Conservation (phyloP, 35 echinoderm and acorn worm genomes). For the Lytechinus pictus region DNA sequence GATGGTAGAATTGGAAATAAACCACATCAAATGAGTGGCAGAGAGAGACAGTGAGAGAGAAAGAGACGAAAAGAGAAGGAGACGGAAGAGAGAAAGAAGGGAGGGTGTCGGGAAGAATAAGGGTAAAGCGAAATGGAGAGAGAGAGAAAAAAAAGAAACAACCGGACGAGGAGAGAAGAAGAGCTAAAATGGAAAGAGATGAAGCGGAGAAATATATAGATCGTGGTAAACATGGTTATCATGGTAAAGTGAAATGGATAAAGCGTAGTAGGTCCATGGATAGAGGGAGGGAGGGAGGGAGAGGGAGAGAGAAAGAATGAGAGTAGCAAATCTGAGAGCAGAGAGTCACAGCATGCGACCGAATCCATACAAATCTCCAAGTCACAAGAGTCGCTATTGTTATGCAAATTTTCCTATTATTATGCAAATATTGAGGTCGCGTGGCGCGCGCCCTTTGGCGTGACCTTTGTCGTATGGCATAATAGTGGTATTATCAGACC, state of each 20-base stretch:
- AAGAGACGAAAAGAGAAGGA: too few relatives aligned
- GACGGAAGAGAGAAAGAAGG: neutral
- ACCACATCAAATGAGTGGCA: too few relatives aligned
- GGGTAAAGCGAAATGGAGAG: neutral
- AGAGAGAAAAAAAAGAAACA: neutral
- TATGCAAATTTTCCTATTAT: neutral
- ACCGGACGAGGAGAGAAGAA: too few relatives aligned
- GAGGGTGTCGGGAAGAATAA: neutral
- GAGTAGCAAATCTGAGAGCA: too few relatives aligned
- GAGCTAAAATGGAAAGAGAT: too few relatives aligned
- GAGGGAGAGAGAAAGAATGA: neutral
- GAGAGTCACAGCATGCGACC: neutral
- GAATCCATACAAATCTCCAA: neutral
- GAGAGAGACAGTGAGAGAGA: too few relatives aligned
- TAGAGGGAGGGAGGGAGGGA: neutral
- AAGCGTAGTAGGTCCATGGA: too few relatives aligned
- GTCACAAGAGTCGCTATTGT: neutral
- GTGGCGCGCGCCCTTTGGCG: neutral
- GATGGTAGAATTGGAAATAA: too few relatives aligned
- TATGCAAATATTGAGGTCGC: conserved; percentile 43
- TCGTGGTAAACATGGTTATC: too few relatives aligned
- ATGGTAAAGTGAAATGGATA: too few relatives aligned
- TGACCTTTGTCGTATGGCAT: conserved; percentile 17
- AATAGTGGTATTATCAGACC: neutral
- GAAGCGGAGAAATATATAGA: too few relatives aligned